Evolutionary conservation across 2,113 vertebrate genomes (phyloP), one percentile per base, ranked within the genome.

Genomic region (Zingel zingel): DNA sequence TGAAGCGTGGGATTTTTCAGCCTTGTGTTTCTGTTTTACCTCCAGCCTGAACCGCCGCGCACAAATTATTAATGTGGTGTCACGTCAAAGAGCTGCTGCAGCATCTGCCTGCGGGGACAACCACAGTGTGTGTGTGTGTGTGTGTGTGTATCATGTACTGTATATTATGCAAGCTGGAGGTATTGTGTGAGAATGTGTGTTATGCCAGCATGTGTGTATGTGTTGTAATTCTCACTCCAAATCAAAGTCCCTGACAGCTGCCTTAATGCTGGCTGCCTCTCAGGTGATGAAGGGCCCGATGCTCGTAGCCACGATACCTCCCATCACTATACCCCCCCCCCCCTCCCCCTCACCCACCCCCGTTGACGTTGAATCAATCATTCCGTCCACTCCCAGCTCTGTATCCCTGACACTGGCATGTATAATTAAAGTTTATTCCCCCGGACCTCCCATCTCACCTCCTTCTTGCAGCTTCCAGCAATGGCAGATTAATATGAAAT

Each of bases 171-270:
- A 77, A 86, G 83, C 74, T 8, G 50, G 64, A 43, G 27, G 62
- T 67, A 77, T 82, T 91, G 86, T 89, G 84, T 81, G 83, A 59
- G 66, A 39, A 33, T 53, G 89, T 77, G 89, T 87, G 80, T 90
- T 91, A 74, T 89, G 84, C 71, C 73, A 83, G 79, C 2, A 0
- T 80, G 72, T 53, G 79, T 67, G 77, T 77, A 77, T 74, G 79
- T 74, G 88, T 81, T 89, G 93, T 94, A 89, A 92, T 91, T 92
- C 89, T 92, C 89, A 77, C 89, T 89, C 81, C 91, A 94, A 94
- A 94, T 95, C 92, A 94, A 94, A 93, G 91, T 90, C 91, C 79
- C 83, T 90, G 92, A 94, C 92, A 94, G 89, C 91, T 93, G 88
- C 93, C 88, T 93, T 93, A 93, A 93, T 93, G 91, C 88, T 68